phyloP scores from a whole-genome alignment of 1,140 invertebrate species.

The Drosophila bocki region DNA sequence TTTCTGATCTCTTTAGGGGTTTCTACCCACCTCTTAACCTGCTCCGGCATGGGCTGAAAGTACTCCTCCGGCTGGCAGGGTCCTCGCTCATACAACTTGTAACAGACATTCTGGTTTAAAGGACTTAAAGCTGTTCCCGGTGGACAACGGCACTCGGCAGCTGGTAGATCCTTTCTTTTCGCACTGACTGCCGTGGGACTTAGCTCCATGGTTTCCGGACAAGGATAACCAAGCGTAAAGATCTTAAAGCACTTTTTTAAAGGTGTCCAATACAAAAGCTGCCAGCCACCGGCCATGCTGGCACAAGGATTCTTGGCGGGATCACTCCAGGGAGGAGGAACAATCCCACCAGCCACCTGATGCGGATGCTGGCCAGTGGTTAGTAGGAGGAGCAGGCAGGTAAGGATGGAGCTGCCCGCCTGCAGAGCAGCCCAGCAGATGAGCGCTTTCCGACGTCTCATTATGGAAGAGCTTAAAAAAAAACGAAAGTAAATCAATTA shows the following conservation, averaged over 20 bases:
- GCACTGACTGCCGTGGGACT: slow-evolving; percentile 86
- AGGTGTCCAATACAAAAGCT: slow-evolving; percentile 92
- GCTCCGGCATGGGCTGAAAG: slow-evolving; percentile 60
- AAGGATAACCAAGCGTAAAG: slow-evolving; percentile 92
- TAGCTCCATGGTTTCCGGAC: slow-evolving; percentile 93
- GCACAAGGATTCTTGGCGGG: slow-evolving; percentile 92
- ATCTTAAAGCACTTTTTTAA: slow-evolving; percentile 94
- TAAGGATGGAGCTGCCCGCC: slow-evolving; percentile 60
- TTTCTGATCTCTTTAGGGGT: neutral
- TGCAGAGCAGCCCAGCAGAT: slow-evolving; percentile 73
- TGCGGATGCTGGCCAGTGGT: slow-evolving; percentile 27
- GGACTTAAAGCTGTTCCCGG: slow-evolving; percentile 89
- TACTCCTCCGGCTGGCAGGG: slow-evolving; percentile 89
- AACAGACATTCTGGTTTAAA: slow-evolving; percentile 86
- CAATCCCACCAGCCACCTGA: slow-evolving; percentile 86
- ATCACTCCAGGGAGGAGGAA: slow-evolving; percentile 94
- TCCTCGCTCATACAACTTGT: slow-evolving; percentile 89
- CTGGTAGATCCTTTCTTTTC: slow-evolving; percentile 74
- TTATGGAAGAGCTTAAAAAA: neutral
- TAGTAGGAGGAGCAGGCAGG: slow-evolving; percentile 61
- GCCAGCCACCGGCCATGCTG: slow-evolving; percentile 91
- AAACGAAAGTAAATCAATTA: slow-evolving; percentile 1
- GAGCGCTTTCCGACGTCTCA: slow-evolving; percentile 73
- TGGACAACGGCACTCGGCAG: slow-evolving; percentile 91
- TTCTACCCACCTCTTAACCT: slow-evolving; percentile 48